Evolutionary conservation across 2,797 vertebrate species (phyloP).

Genomic region (Siniperca undulata): DNA sequence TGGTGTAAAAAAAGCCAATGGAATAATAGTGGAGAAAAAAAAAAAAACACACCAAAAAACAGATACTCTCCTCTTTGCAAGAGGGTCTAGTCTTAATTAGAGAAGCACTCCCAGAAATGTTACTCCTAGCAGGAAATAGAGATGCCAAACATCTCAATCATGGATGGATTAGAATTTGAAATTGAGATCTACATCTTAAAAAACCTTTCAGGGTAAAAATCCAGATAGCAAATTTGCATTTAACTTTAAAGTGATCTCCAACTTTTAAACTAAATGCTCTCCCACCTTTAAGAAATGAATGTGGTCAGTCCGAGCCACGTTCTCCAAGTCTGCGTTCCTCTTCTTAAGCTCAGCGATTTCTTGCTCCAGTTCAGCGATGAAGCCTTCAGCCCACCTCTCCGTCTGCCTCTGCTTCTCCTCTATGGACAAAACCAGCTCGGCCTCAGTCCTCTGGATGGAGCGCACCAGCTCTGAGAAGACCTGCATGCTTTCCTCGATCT

Average conservation of each 20-base stretch:
- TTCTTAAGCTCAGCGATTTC: constrained; percentile 79
- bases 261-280: neutral
- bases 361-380: constrained; percentile 78
- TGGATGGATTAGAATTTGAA: neutral
- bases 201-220: neutral
- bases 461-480: constrained; percentile 84
- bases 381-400: constrained; percentile 73
- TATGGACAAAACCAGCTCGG: constrained; percentile 77
- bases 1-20: neutral
- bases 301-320: constrained; percentile 83
- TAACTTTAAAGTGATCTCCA: neutral
- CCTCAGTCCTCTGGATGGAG: constrained; percentile 83
- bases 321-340: constrained; percentile 80
- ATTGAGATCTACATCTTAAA: neutral
- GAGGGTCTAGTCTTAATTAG: neutral
- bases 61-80: neutral
- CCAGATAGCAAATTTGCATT: neutral
- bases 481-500: constrained; percentile 81
- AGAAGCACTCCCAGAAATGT: neutral
- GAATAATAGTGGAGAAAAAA: neutral
- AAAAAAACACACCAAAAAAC: neutral
- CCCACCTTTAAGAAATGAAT: constrained; percentile 86
- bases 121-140: neutral
- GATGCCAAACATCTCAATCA: neutral
- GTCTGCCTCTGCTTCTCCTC: constrained; percentile 83